Evolutionary conservation across 2,888 invertebrate genomes (phyloP), one percentile per base, ranked within the genome.

Genomic region (Drosophila merina): DNA sequence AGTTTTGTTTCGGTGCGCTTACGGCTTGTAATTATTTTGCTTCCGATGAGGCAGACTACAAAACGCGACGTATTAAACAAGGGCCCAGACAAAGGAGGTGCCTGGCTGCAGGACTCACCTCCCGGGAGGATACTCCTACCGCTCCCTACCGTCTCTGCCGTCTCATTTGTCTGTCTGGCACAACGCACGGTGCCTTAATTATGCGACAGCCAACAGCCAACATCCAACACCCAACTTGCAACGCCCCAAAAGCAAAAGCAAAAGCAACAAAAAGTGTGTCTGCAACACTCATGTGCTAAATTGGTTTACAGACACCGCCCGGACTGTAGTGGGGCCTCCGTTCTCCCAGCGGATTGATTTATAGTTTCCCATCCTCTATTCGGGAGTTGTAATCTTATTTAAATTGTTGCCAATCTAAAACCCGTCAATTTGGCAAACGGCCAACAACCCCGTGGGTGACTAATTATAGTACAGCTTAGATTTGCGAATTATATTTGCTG

Each of bases 11-110:
- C 26, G 47, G 70, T 64, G 49, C 47, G 26, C 26, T 51, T 51
- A 52, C 57, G 69, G 62, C 59, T 77, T 72, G 62, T 81, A 83
- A 81, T 81, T 79, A 79, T 81, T 84, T 75, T 71, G 76, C 64
- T 40, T 66, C 40, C 67, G 31, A 66, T 66, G 64, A 52, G 66
- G 26, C 66, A 66, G 64, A 52, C 36, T 45, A 31, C 63, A 30
- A 77, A 72, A 71, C 64, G 77, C 67, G 56, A 76, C 72, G 66
- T 75, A 79, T 79, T 72, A 79, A 83, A 74, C 64, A 77, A 57
- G 55, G 31, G 49, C 44, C 68, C 67, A 77, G 74, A 74, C 84
- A 83, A 70, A 75, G 78, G 44, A 57, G 58, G 52, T 71, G 38
- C 25, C 31, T 20, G 44, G 25, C 25, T 25, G 44, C 9, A 25